These are phyloP conservation scores for Euthynnus affinis DNA, from an alignment of 2,797 vertebrate species.

Conservation along the genomic window DNA sequence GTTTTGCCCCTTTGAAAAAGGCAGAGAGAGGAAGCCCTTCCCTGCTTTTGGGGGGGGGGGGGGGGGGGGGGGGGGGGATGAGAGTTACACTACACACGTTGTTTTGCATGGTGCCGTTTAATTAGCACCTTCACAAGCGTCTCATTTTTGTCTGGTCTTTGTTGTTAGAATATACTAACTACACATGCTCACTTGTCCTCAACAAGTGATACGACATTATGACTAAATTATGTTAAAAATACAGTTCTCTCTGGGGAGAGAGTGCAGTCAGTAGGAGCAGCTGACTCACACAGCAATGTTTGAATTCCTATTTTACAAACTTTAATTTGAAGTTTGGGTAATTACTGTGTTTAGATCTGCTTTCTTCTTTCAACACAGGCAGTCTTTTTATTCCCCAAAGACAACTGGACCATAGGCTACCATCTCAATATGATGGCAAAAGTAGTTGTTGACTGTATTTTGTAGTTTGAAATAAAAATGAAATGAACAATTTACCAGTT, in stretches of 20 bases:
- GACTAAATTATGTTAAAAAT: not conserved
- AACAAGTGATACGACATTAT: not conserved
- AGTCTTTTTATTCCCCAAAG: not conserved
- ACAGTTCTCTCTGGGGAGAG: not conserved
- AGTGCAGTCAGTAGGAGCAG: slow-evolving; percentile 1
- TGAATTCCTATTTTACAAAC: slow-evolving; percentile 37
- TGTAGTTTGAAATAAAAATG: not conserved
- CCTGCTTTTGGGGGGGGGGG: slow-evolving; percentile 44
- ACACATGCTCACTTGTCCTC: not conserved
- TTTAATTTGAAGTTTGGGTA: slow-evolving; percentile 54
- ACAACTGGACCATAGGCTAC: slow-evolving; percentile 10
- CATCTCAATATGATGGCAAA: not conserved
- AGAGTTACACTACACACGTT: slow-evolving; percentile 51
- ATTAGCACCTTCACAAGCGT: slow-evolving; percentile 17
- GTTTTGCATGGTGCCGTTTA: slow-evolving; percentile 40
- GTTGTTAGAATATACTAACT: not conserved
- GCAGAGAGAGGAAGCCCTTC: slow-evolving; percentile 70
- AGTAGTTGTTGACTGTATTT: slow-evolving; percentile 1
- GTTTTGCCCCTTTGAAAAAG: slow-evolving; percentile 75
- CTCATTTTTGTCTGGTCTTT: slow-evolving; percentile 13
- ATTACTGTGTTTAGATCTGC: slow-evolving; percentile 39
- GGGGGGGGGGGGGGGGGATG: slow-evolving; percentile 21
- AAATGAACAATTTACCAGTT: not conserved
- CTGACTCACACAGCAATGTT: slow-evolving; percentile 22
- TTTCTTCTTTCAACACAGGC: slow-evolving; percentile 42